Conservation (phyloP, 2,888 invertebrate genomes). For the Microctonus brassicae region DNA sequence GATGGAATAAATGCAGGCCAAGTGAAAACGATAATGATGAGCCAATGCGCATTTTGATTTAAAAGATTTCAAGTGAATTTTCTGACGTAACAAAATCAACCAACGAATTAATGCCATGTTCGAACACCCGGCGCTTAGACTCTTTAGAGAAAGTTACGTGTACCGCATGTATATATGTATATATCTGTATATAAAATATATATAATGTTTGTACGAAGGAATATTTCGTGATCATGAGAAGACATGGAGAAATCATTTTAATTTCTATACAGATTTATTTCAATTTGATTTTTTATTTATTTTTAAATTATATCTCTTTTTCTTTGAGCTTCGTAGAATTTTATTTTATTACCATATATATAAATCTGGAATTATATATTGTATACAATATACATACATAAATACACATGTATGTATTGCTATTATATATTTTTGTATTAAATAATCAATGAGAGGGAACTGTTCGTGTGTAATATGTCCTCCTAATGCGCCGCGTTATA, state of each 20-base stretch:
- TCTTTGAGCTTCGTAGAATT: neutral
- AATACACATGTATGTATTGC: too few species aligned
- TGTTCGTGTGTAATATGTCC: too few species aligned
- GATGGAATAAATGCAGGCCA: neutral
- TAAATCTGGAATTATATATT: neutral
- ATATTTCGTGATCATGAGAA: neutral
- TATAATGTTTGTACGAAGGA: neutral
- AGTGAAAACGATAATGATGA: slow-evolving; percentile 16
- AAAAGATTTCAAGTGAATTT: slow-evolving; percentile 35
- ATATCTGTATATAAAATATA: neutral
- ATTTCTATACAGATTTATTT: neutral
- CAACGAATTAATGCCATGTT: slow-evolving; percentile 58
- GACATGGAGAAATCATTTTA: neutral
- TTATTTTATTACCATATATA: neutral
- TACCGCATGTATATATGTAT: slow-evolving; percentile 12
- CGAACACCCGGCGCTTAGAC: slow-evolving; percentile 45
- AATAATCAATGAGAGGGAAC: too few species aligned
- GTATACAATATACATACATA: too few species aligned
- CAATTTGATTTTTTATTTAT: neutral
- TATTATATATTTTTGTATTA: too few species aligned
- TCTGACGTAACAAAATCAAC: slow-evolving; percentile 53
- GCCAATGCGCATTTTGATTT: slow-evolving; percentile 7
- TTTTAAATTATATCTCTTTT: neutral
- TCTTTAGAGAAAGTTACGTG: slow-evolving; percentile 45
- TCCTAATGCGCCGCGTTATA: too few species aligned